These are phyloP conservation scores for Agrochola lota DNA, from an alignment of 2,888 invertebrate genomes.

Conservation along the genomic window DNA sequence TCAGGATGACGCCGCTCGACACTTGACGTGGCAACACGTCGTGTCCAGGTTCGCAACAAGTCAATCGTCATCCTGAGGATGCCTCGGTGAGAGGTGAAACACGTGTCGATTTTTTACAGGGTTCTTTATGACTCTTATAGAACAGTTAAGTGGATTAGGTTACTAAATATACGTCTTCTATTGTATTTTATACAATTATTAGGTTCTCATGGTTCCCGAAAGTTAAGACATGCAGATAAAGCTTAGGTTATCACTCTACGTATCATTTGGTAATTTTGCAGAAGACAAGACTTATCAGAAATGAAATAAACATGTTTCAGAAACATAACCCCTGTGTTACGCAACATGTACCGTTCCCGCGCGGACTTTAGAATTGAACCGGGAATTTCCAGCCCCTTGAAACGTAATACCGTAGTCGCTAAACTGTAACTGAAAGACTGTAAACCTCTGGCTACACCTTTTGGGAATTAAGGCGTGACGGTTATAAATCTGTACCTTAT, in stretches of 20 bases:
- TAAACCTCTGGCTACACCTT: conserved; percentile 34
- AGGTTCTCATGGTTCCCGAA: neutral
- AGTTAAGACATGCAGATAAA: neutral
- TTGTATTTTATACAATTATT: neutral
- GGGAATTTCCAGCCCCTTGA: conserved; percentile 13
- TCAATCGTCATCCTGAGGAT: too few species aligned
- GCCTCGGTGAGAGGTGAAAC: too few species aligned
- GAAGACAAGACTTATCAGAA: neutral
- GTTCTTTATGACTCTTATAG: too few species aligned
- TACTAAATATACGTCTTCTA: too few species aligned
- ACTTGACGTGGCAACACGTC: too few species aligned
- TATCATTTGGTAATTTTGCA: neutral
- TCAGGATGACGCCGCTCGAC: too few species aligned
- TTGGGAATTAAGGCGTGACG: conserved; percentile 9
- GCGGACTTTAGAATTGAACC: conserved; percentile 2
- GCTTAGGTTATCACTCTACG: neutral
- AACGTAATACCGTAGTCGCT: conserved; percentile 10
- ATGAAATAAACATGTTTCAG: neutral
- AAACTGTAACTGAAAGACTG: conserved; percentile 33
- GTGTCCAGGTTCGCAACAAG: too few species aligned
- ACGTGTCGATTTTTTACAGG: too few species aligned
- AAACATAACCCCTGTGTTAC: too few species aligned
- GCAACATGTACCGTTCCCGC: neutral
- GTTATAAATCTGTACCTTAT: conserved; percentile 27
- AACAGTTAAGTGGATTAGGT: too few species aligned